Conservation (phyloP, 2,888 invertebrate species). For the Andrena dorsata region DNA sequence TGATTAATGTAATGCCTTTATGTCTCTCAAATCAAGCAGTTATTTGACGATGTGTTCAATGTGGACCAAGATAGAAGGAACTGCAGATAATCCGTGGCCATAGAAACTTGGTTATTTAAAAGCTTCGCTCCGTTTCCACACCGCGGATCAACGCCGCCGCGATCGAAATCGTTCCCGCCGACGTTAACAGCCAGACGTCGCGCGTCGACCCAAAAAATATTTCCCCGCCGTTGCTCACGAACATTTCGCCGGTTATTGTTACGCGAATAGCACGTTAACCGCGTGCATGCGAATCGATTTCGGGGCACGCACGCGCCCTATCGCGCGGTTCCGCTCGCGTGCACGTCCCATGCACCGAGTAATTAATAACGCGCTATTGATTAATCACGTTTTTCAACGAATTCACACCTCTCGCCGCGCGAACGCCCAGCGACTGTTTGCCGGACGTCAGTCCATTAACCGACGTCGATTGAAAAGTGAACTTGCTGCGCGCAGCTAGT, state of each 20-base stretch:
- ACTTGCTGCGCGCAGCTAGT: constrained; percentile 1
- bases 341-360: constrained; percentile 46
- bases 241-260: constrained; percentile 45
- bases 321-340: constrained; percentile 35
- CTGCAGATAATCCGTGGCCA: too few relatives aligned
- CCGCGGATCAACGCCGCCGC: background rate
- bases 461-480: constrained; percentile 1
- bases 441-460: constrained; percentile 42
- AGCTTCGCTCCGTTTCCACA: background rate
- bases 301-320: constrained; percentile 50
- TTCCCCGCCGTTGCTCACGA: constrained; percentile 39
- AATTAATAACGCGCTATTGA: constrained; percentile 77
- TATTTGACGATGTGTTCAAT: too few relatives aligned
- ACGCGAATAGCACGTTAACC: constrained; percentile 43
- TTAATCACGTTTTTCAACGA: constrained; percentile 69
- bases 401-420: constrained; percentile 40
- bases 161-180: constrained; percentile 3
- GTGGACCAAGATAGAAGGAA: background rate
- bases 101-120: background rate
- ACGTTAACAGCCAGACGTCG: background rate
- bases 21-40: background rate
- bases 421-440: constrained; percentile 12
- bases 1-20: background rate
- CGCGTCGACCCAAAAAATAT: constrained; percentile 7
- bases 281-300: constrained; percentile 67